Conservation (phyloP, 2,797 vertebrate genomes). For the Gallinago solitaria region DNA sequence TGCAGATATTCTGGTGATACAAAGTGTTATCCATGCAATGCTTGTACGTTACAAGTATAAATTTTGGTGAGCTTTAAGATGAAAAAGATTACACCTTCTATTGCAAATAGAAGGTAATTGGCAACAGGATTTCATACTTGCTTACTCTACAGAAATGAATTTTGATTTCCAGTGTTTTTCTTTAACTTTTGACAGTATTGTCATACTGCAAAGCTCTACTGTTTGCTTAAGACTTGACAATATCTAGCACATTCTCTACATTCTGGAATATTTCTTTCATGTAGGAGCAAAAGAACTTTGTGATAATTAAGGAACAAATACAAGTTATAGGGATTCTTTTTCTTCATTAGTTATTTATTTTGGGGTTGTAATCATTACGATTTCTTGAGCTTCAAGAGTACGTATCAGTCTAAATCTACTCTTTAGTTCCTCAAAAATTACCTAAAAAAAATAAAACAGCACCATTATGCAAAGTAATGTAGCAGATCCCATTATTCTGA, state of each 20-base stretch:
- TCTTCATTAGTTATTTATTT: background rate
- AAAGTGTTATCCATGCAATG: background rate
- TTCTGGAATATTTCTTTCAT: background rate
- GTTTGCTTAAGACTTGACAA: background rate
- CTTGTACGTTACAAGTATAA: background rate
- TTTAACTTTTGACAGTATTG: background rate
- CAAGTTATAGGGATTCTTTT: background rate
- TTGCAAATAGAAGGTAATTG: background rate
- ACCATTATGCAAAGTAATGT: background rate
- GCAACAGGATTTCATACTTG: background rate
- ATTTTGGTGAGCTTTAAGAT: background rate
- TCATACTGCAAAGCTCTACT: background rate
- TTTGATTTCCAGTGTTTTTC: background rate
- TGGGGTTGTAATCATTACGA: background rate
- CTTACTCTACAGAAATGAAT: background rate
- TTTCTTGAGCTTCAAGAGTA: background rate
- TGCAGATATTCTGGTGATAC: background rate
- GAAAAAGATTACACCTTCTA: background rate
- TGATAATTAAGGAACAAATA: background rate
- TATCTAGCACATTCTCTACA: background rate
- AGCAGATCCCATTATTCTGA: background rate
- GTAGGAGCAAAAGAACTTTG: background rate
- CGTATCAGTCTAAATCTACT: background rate
- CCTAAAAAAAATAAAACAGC: background rate
- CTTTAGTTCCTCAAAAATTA: background rate